Evolutionary conservation across 2,888 invertebrate species (phyloP), one percentile per base, ranked within the genome.

Genomic region (Synanthedon formicaeformis): DNA sequence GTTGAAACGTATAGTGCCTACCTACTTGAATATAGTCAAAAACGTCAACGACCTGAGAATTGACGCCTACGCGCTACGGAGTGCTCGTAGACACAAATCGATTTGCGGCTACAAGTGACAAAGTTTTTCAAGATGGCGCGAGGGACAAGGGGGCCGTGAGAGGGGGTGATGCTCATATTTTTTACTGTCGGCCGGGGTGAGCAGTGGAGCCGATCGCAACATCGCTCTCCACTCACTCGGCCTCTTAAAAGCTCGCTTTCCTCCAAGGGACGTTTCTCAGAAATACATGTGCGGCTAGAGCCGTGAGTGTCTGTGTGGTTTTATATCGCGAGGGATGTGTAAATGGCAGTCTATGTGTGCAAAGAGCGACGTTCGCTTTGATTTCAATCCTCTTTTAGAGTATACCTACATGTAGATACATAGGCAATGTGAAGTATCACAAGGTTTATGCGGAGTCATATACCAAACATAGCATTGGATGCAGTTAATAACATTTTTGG

Each of bases 151-250:
- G 63, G 58, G 55, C 56, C 51, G 48, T 50, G 27, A 50, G 56
- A 57, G 50, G 66, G 74, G 75, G 79, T 76, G 84, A 84, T 84
- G 81, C 81, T 84, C 85, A 86, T 84, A 87, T 87, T 86, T 87
- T 86, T 87, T 86, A 85, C 85, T 85, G 86, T 87, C 86, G 80
- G 63, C 73, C 78, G 79, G 87, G 87, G 82, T 86, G 87, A 84
- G 86, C 86, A 86, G 69, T 78, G 77, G 69, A 86, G 87, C 86
- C 80, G 81, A 87, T 86, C 87, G 86, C 78, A 68, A 87, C 87
- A 87, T 62, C 75, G 71, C 82, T 86, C 85, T 86, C 86, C 86
- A 87, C 86, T 81, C 78, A 69, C 70, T 78, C 74, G 79, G 78
- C 81, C 84, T 78, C 81, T 85, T 83, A 86, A 86, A 84, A 84